These are phyloP conservation scores for Phymatocera aterrima DNA, from an alignment of 2,888 invertebrate genomes.

Conservation along the genomic window DNA sequence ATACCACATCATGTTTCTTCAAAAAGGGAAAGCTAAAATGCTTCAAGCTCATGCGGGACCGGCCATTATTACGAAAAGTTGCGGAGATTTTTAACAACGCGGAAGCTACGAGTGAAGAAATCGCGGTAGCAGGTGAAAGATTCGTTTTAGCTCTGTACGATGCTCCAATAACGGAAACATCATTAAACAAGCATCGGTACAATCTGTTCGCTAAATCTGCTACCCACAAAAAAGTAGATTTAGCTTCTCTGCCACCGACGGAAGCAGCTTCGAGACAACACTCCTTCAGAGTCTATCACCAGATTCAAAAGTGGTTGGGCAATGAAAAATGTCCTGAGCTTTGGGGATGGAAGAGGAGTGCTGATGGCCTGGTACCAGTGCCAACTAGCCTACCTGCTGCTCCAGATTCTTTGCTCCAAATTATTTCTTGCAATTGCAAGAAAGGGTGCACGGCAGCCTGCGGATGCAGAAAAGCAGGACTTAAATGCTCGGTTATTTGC, in stretches of 20 bases:
- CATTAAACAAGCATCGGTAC: background rate
- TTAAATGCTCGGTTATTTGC: too few relatives aligned
- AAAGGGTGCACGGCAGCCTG: too few relatives aligned
- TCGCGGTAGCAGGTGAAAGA: background rate
- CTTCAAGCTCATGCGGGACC: background rate
- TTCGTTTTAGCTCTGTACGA: background rate
- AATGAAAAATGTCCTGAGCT: constrained; percentile 41
- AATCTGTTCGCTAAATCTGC: background rate
- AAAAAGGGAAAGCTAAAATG: background rate
- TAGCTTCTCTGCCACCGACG: constrained; percentile 37
- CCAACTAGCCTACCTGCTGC: too few relatives aligned
- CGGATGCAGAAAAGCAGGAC: too few relatives aligned
- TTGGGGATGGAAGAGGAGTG: constrained; percentile 52
- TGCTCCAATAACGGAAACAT: background rate
- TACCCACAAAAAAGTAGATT: background rate
- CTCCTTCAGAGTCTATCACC: constrained; percentile 54
- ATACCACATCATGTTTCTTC: background rate
- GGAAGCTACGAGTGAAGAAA: background rate
- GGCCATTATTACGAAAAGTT: background rate
- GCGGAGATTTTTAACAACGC: background rate
- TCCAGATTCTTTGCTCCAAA: too few relatives aligned
- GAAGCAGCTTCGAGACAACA: constrained; percentile 55
- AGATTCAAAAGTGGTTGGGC: constrained; percentile 53
- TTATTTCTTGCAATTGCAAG: too few relatives aligned
- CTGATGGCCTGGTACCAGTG: constrained; percentile 43